A percentile compares a stretch with the other conserved stretches of the same genome.
Evolutionary conservation across 1,140 invertebrate species (phyloP).

Genomic region (Drosophila guanche): DNA sequence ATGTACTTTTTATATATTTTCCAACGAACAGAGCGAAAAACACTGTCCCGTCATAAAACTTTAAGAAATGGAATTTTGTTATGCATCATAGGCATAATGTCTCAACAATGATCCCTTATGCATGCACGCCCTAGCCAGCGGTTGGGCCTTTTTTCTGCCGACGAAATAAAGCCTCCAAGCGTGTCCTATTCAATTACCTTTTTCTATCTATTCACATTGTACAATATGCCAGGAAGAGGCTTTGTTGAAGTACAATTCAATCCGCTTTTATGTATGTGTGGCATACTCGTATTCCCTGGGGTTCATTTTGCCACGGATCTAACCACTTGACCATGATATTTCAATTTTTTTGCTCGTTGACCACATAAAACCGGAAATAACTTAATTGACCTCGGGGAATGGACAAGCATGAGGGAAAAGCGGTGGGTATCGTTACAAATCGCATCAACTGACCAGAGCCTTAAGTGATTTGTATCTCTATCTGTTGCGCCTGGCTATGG

Average conservation of each 20-base stretch:
- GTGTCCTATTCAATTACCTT: constrained; percentile 54
- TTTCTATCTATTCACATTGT: constrained; percentile 28
- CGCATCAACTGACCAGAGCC: constrained; percentile 74
- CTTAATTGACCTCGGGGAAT: constrained; percentile 75
- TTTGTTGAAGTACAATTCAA: constrained; percentile 33
- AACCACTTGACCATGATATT: constrained; percentile 66
- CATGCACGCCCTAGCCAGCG: constrained; percentile 14
- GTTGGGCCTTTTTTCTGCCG: too few relatives aligned
- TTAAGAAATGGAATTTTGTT: constrained; percentile 37
- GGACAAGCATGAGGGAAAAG: constrained; percentile 11
- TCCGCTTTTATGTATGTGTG: constrained; percentile 15
- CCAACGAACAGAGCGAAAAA: constrained; percentile 10
- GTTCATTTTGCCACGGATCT: constrained; percentile 53
- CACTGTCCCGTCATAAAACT: constrained; percentile 31
- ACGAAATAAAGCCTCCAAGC: not conserved
- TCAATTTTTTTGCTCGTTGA: constrained; percentile 46
- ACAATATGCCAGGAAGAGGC: constrained; percentile 17
- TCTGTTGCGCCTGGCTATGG: constrained; percentile 63
- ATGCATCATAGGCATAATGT: constrained; percentile 16
- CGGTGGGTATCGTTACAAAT: constrained; percentile 63
- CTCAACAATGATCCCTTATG: constrained; percentile 16
- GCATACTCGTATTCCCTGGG: constrained; percentile 22
- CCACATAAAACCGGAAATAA: constrained; percentile 77
- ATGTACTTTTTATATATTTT: constrained; percentile 32
- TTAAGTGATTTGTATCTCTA: constrained; percentile 69